A percentile compares a stretch with the other conserved stretches of the same genome.
Conservation (phyloP, 2,888 invertebrate species). For the Eledona agricola region DNA sequence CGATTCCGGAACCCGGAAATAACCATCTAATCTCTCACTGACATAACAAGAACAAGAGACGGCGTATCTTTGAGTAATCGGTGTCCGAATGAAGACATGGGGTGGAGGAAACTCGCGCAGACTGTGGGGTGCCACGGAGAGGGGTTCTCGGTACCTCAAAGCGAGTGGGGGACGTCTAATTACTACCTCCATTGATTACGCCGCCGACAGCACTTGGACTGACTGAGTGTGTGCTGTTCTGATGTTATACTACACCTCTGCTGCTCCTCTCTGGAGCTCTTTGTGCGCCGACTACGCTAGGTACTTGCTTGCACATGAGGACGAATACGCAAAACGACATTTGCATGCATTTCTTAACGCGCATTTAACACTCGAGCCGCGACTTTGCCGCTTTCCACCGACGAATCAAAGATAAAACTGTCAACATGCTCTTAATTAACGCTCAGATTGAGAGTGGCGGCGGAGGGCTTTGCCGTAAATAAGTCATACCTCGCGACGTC, state of each 20-base stretch:
- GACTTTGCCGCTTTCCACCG: slow-evolving; percentile 11
- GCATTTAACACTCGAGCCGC: slow-evolving; percentile 9
- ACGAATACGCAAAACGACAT: slow-evolving; percentile 24
- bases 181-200: slow-evolving; percentile 47
- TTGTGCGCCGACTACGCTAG: slow-evolving; percentile 31
- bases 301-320: slow-evolving; percentile 16
- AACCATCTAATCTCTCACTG: slow-evolving; percentile 42
- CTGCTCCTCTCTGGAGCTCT: slow-evolving; percentile 44
- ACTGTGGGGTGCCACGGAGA: slow-evolving; percentile 60
- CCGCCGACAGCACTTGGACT: slow-evolving; percentile 42
- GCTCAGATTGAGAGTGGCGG: not conserved
- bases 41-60: slow-evolving; percentile 50
- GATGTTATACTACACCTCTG: slow-evolving; percentile 41
- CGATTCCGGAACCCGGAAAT: slow-evolving; percentile 49
- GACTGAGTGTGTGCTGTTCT: slow-evolving; percentile 39
- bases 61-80: slow-evolving; percentile 53
- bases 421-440: slow-evolving; percentile 13
- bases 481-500: no score
- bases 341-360: slow-evolving; percentile 22
- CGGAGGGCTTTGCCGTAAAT: no score
- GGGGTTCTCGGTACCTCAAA: slow-evolving; percentile 55
- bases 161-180: slow-evolving; percentile 55
- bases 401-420: slow-evolving; percentile 16
- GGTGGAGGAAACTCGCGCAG: slow-evolving; percentile 51
- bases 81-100: slow-evolving; percentile 54